These are phyloP conservation scores for Hydropsyche betteni DNA, from an alignment of 2,888 invertebrate genomes.

Conservation along the genomic window DNA sequence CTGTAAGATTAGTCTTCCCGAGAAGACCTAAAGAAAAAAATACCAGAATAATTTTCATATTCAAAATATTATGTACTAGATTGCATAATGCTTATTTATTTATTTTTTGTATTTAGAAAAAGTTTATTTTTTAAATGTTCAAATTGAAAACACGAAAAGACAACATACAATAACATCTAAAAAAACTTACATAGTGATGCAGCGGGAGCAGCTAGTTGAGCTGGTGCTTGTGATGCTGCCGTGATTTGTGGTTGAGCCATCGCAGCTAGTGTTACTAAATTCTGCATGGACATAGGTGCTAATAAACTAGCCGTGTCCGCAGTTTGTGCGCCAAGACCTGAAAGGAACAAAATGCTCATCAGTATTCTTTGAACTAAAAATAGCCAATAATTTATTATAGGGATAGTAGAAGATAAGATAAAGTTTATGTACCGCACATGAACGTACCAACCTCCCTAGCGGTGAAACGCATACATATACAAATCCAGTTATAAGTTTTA, in stretches of 20 bases:
- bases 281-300: slow-evolving; percentile 89
- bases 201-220: slow-evolving; percentile 62
- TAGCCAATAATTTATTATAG: no score
- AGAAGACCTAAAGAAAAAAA: slow-evolving; percentile 64
- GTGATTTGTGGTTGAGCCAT: slow-evolving; percentile 73
- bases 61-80: background rate
- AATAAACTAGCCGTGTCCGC: slow-evolving; percentile 64
- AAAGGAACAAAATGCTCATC: slow-evolving; percentile 45
- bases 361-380: no score
- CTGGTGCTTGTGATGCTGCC: slow-evolving; percentile 58
- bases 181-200: slow-evolving; percentile 63
- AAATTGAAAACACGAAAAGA: background rate
- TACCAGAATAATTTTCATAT: slow-evolving; percentile 18
- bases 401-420: background rate
- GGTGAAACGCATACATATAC: no score
- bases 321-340: slow-evolving; percentile 63
- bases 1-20: slow-evolving; percentile 70
- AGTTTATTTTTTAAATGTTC: background rate
- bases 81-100: background rate
- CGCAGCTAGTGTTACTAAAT: slow-evolving; percentile 88
- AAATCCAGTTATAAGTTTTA: no score
- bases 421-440: no score
- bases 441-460: no score
- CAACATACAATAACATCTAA: no score
- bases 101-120: background rate